Evolutionary conservation across 2,797 vertebrate species (phyloP), one percentile per base, ranked within the genome.

Genomic region (Enteromius treurensis): DNA sequence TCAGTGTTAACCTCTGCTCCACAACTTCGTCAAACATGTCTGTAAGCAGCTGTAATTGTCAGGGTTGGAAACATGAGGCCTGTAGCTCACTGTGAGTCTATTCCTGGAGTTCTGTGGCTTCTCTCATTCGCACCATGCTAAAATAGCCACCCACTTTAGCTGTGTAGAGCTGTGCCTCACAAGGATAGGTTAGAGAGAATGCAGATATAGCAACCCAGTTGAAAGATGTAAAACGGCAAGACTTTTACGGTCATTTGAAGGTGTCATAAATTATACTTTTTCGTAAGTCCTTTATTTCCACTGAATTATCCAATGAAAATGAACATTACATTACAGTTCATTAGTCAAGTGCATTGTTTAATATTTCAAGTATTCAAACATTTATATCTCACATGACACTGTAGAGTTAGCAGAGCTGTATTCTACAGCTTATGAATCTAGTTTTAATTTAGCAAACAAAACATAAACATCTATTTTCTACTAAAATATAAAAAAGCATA

Each of bases 281-380:
- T 70, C 62, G 79, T 62, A 84, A 79, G 73, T 71, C 62, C 76
- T 91, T 91, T 90, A 91, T 90, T 90, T 75, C 79, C 87, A 89
- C 40, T 71, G 83, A 90, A 87, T 88, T 88, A 49, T 88, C 60
- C 80, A 90, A 74, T 86, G 86, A 88, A 80, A 88, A 87, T 71
- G 29, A 78, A 58, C 37, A 79, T 78, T 84, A 85, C 78, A 86
- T 53, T 84, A 60, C 51, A 88, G 42, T 79, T 89, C 77, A 79
- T 85, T 37, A 80, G 67, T 90, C 85, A 89, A 87, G 88, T 88
- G 84, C 89, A 89, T 85, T 75, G 85, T 79, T 78, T 67, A 81
- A 26, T 77, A 86, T 84, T 90, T 91, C 91, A 91, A 91, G 89
- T 90, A 88, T 89, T 87, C 83, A 87, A 86, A 68, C 68, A 81